Evolutionary conservation across 2,888 invertebrate genomes (phyloP).

Genomic region (Nemapogon koenigi): DNA sequence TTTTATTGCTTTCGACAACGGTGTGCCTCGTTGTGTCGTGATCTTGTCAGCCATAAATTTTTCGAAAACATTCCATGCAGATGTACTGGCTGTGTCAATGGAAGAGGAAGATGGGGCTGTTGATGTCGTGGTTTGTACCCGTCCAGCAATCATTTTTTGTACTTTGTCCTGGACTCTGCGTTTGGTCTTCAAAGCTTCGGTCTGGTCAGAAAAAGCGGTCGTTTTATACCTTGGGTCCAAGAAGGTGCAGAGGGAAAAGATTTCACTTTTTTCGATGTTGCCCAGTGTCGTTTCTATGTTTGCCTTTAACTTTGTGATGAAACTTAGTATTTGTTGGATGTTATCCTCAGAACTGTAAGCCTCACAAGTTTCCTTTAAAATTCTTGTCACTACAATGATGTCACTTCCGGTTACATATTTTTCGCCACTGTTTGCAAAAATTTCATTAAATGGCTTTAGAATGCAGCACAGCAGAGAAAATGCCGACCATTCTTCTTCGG

Average conservation of each 20-base stretch:
- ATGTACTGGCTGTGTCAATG: neutral
- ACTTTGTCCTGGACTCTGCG: neutral
- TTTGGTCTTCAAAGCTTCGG: conserved; percentile 15
- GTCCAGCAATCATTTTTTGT: neutral
- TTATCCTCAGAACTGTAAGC: no score
- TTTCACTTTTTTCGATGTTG: conserved; percentile 16
- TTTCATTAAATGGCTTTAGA: conserved; percentile 21
- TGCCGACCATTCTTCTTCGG: conserved; percentile 17
- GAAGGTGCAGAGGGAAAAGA: conserved; percentile 17
- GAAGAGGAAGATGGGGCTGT: neutral
- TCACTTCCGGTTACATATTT: conserved; percentile 19
- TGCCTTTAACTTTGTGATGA: no score
- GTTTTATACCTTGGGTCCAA: conserved; percentile 17
- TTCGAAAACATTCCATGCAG: conserved; percentile 17
- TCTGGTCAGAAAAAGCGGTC: conserved; percentile 14
- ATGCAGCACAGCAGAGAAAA: conserved; percentile 15
- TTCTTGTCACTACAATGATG: conserved; percentile 18
- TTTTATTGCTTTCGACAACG: conserved; percentile 17
- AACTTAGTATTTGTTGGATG: no score
- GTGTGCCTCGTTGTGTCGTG: conserved; percentile 16
- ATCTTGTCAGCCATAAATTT: conserved; percentile 5
- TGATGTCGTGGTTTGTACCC: neutral
- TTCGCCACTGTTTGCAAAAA: conserved; percentile 18
- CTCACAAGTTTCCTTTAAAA: conserved; percentile 17
- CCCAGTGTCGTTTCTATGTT: conserved; percentile 15